Conservation (phyloP, 2,797 vertebrate genomes). For the Pseudomugil gertrudae region DNA sequence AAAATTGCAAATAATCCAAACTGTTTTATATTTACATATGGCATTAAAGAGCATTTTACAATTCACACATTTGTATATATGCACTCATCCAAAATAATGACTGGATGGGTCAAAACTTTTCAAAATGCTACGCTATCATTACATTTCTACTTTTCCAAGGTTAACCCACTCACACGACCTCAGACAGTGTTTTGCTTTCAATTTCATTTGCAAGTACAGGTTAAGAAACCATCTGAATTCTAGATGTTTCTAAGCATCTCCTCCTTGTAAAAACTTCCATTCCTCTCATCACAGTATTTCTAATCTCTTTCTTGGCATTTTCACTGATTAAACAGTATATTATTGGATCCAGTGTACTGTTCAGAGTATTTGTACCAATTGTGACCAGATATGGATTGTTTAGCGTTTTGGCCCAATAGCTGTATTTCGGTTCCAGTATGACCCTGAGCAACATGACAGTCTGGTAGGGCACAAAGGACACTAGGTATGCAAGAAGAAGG, state of each 20-base stretch:
- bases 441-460: conserved; percentile 64
- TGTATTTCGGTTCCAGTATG: conserved; percentile 40
- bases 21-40: neutral
- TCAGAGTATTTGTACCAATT: conserved; percentile 66
- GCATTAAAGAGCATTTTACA: neutral
- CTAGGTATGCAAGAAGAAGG: conserved; percentile 61
- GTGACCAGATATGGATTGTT: conserved; percentile 57
- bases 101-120: neutral
- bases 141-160: neutral
- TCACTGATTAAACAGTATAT: conserved; percentile 68
- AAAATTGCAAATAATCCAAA: neutral
- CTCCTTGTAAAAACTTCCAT: neutral
- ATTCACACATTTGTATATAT: neutral
- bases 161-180: neutral
- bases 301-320: conserved; percentile 54
- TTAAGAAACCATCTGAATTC: conserved; percentile 10
- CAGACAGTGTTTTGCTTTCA: neutral
- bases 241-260: neutral
- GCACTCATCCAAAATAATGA: no score
- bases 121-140: neutral
- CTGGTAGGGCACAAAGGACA: conserved; percentile 67
- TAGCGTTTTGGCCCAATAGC: conserved; percentile 26
- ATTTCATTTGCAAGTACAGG: neutral
- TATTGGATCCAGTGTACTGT: conserved; percentile 67
- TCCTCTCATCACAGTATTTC: conserved; percentile 5